Base-by-base conservation (phyloP, 2,888 invertebrate species). In the Mythimna loreyi region DNA sequence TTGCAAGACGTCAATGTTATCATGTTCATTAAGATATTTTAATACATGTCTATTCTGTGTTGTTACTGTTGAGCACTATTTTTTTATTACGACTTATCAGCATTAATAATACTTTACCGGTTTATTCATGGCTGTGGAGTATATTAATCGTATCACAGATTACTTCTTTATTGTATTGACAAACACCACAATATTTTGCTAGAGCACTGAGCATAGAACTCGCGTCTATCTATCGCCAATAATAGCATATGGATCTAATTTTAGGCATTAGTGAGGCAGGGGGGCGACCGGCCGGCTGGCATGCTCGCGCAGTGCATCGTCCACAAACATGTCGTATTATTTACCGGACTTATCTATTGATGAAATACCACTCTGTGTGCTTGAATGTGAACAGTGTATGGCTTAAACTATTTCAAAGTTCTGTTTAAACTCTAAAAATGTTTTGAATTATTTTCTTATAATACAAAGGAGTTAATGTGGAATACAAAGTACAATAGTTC, bases 291-390 rank as follows among this genome's bases (percentile, higher is more conserved):
- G 85, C 85, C 86, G 88, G 86, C 81, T 84, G 86, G 84, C 81
- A 75, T 79, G 69, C 64, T 72, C 74, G 73, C 75, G 77, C 78
- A 72, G 76, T 79, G 64, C 75, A 66, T 59, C 71, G 68, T 69
- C 81, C 67, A 81, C 62, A 36, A 85, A 83, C 80, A 95, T 95
- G 94, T 91, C 95, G 68, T 94, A 93, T 68, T 94, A 93, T 89
- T 91, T 95, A 81, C 89, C 88, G 74, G 93, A 94, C 78, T 84
- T 95, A 60, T 87, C 93, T 66, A 84, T 92, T 58, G 94, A 96
- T 75, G 96, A 96, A 89, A 94, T 96, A 89, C 96, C 96, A n/a
- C 85, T 96, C 36, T 96, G 96, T 87, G 96, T 96, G 52, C 90
- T 96, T 63, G 95, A 96, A 86, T 94, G 92, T 87, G 94, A 95